Evolutionary conservation across 2,113 vertebrate species (phyloP), one percentile per base, ranked within the genome.

Genomic region (Passer domesticus): DNA sequence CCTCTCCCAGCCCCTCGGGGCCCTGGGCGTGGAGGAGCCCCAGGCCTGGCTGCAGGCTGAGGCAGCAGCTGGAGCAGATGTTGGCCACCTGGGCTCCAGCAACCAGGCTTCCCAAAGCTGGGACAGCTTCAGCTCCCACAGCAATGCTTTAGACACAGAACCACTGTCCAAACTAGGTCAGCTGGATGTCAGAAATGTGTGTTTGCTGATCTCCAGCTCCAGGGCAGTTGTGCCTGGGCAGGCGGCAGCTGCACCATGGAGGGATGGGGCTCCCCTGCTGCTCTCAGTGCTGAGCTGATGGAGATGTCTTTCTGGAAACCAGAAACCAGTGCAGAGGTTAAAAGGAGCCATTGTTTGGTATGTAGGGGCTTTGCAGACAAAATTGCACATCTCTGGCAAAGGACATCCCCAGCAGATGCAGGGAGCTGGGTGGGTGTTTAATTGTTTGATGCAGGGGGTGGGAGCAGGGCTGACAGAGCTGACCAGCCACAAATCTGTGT

Each of bases 81-180:
- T 78, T 66, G 79, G 78, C 70, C 78, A 94, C 64, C 92, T 83
- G 68, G 74, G 80, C 87, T 70, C 74, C 19, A 4, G 24, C 31
- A 90, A 47, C 19, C 13, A 25, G 66, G 23, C 74, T 87, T 88
- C 87, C 72, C 92, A 74, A 77, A 79, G 87, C 87, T 66, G 4
- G 41, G 44, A 18, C 83, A 35, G 78, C 49, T 66, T 92, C 87
- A 35, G 60, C 77, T 87, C 87, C 41, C 59, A 37, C 43, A 74
- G 66, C 6, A 0, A 2, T 1, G 77, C 28, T 20, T 89, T 33
- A 49, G 63, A 55, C 67, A 73, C 43, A 15, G 58, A 93, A 31
- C 60, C 35, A 6, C 85, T 75, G 69, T 91, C 94, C 70, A 24
- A 93, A 80, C 33, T 55, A 72, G 94, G 95, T 83, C 89, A 75